These are phyloP conservation scores for Gambusia holbrooki DNA, from an alignment of 2,113 vertebrate genomes.

Conservation along the genomic window DNA sequence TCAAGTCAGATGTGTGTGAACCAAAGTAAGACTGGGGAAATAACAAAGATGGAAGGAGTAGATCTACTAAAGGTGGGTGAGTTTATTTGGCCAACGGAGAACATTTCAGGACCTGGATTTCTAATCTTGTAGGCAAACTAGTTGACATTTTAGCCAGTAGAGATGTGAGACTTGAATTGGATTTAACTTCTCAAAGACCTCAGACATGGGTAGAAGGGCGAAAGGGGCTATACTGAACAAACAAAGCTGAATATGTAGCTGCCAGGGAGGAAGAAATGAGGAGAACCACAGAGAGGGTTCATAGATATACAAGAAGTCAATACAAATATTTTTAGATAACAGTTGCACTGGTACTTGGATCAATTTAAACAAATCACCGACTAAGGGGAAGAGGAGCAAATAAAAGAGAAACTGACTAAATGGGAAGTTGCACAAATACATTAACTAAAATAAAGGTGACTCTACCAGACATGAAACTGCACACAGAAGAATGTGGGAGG, in stretches of 20 bases:
- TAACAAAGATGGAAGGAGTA: no score
- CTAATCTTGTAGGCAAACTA: no score
- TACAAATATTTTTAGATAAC: not conserved
- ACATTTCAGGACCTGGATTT: no score
- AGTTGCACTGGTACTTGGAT: not conserved
- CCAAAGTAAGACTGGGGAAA: no score
- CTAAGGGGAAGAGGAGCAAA: not conserved
- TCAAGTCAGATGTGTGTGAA: no score
- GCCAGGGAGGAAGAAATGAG: not conserved
- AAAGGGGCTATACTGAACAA: not conserved
- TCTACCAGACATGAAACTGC: not conserved
- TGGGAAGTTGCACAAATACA: not conserved
- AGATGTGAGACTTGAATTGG: not conserved
- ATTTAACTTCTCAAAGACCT: not conserved
- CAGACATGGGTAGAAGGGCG: not conserved
- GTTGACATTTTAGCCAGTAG: no score
- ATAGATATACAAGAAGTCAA: not conserved
- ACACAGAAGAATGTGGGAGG: not conserved
- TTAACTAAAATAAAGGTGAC: not conserved
- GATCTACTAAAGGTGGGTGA: no score
- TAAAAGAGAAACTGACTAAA: not conserved
- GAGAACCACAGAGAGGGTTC: not conserved
- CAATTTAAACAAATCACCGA: no score
- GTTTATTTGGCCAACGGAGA: no score
- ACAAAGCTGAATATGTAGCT: no score